Percentiles rank a stretch among this genome's conserved stretches.
Conservation (phyloP, 2,888 invertebrate genomes). For the Melieria crassipennis region DNA sequence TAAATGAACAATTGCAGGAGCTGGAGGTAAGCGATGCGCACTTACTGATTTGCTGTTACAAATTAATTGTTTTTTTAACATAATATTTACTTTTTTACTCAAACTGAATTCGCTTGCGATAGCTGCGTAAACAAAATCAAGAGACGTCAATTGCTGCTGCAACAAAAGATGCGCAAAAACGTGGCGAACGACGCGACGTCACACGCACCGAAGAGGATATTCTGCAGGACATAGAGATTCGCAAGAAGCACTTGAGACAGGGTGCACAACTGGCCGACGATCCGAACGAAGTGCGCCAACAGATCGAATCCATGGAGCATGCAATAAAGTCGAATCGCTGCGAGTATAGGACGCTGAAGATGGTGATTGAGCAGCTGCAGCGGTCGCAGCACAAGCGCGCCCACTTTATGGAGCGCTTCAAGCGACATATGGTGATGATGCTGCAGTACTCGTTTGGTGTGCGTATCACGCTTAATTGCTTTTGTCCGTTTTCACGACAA, state of each 20-base stretch:
- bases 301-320: slow-evolving; percentile 65
- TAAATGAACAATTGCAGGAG: slow-evolving; percentile 35
- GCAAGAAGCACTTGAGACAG: slow-evolving; percentile 56
- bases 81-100: too few species aligned
- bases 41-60: too few species aligned
- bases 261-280: slow-evolving; percentile 52
- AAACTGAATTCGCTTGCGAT: not conserved
- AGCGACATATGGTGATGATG: slow-evolving; percentile 66
- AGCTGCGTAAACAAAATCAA: not conserved
- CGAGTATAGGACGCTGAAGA: slow-evolving; percentile 49
- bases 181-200: slow-evolving; percentile 58
- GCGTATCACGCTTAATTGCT: slow-evolving; percentile 22
- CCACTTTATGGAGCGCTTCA: slow-evolving; percentile 65
- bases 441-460: slow-evolving; percentile 66
- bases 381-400: slow-evolving; percentile 63
- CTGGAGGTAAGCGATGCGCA: slow-evolving; percentile 32
- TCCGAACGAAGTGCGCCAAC: slow-evolving; percentile 52
- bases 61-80: too few species aligned
- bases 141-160: not conserved
- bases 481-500: too few species aligned
- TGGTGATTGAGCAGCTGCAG: slow-evolving; percentile 64
- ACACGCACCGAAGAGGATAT: slow-evolving; percentile 64
- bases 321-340: slow-evolving; percentile 46
- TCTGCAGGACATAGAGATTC: slow-evolving; percentile 56
- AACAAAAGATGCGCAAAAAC: slow-evolving; percentile 48